Base-by-base conservation (phyloP, 2,113 vertebrate genomes). In the Camelus bactrianus region DNA sequence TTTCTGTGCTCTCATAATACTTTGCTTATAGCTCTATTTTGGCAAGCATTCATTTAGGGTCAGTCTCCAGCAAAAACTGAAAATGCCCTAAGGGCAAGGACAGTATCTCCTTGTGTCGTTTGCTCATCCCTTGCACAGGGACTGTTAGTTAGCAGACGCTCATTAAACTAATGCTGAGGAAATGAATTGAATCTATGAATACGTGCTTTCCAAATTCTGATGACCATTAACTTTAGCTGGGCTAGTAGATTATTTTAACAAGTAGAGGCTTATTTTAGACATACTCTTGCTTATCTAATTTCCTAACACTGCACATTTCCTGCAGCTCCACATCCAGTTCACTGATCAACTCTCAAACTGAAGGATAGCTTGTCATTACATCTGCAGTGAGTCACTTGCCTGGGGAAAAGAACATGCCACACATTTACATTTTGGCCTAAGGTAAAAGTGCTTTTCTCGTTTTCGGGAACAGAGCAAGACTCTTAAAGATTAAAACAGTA, bases 351-450 rank as follows among this genome's bases (percentile, higher is more conserved):
- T 70, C 80, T 76, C 73, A 93, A 69, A 56, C 65, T 56, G 89
- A 85, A 89, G 50, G n/a, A 64, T 3, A 52, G 48, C 60, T 79
- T 95, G 75, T 96, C 95, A 75, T 30, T 46, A 35, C 22, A 75
- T 69, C 83, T 80, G 8, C 94, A 79, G 35, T 65, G 77, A 97
- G 60, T 95, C 86, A 95, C 73, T 90, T 19, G 83, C 94, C 89
- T 19, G 20, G 38, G 80, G 90, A 76, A 77, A 94, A 83, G 56
- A 26, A 30, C n/a, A 8, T 80, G 56, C 64, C 86, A 92, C 38
- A 83, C 83, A 91, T 92, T 97, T 90, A 83, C 58, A 95, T 92
- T 96, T 87, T 87, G 52, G 69, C 79, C 75, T 90, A 70, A 83
- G 90, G 50, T 30, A 72, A 83, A 94, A 58, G 38, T 4, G n/a